phyloP scores from a whole-genome alignment of 2,797 vertebrate species.

The Tachyglossus aculeatus region DNA sequence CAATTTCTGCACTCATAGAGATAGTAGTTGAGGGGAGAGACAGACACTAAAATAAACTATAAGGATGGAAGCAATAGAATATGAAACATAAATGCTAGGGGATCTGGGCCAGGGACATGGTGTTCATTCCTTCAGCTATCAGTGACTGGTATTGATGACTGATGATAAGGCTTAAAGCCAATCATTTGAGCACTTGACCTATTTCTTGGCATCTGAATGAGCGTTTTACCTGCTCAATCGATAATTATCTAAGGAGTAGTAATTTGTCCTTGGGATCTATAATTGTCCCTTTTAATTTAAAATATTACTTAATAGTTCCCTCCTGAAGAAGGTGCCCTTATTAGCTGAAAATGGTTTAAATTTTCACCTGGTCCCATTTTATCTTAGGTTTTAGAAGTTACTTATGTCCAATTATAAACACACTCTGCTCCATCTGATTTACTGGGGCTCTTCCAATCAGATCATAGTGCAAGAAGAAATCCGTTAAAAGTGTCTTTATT shows the following conservation, averaged over 20 bases:
- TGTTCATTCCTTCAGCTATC: neutral
- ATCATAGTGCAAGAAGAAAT: neutral
- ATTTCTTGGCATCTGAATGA: slow-evolving; percentile 13
- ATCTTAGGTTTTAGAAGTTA: neutral
- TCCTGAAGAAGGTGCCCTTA: neutral
- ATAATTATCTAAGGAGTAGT: neutral
- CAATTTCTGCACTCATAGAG: too few relatives aligned
- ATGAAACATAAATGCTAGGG: too few relatives aligned
- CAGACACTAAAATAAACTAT: too few relatives aligned
- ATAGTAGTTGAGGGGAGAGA: too few relatives aligned
- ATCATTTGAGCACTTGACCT: slow-evolving; percentile 15
- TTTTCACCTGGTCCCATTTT: neutral
- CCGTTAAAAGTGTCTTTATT: neutral
- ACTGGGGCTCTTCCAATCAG: neutral
- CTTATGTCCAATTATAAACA: neutral
- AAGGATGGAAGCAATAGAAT: too few relatives aligned
- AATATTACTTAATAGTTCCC: neutral
- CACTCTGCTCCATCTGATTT: neutral
- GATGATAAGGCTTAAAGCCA: slow-evolving; percentile 12
- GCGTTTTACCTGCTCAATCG: neutral
- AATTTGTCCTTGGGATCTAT: slow-evolving; percentile 3
- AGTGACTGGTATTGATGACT: neutral
- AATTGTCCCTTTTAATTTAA: slow-evolving; percentile 1
- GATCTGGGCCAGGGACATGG: neutral
- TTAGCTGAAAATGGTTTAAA: neutral